Evolutionary conservation across 2,888 invertebrate species (phyloP), one percentile per base, ranked within the genome.

Genomic region (Conomelus anceps): DNA sequence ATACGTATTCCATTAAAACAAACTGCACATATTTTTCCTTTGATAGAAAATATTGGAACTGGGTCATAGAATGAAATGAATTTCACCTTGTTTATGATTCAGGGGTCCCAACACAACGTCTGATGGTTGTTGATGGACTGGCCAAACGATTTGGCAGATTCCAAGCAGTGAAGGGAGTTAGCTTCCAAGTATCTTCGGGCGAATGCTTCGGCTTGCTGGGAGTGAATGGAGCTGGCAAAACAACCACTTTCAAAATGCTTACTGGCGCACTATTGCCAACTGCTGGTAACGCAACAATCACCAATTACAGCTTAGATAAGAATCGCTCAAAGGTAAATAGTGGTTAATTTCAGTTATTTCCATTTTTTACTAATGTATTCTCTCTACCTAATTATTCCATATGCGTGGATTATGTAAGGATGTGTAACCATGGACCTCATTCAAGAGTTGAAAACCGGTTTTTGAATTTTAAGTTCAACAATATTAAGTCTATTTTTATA

Each of bases 111-210:
- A n/a, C 85, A n/a, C 26, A 24, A 4, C 86, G 26, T 24, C 94
- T 95, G 17, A 92, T 96, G 91, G 91, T 96, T 4, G 95, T 95
- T 0, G 92, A 94, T 88, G 93, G 95, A 89, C 91, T 97, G 0
- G 94, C 94, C 90, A 97, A 97, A 93, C 94, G 93, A 85, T 96
- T 96, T 92, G 91, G 92, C 26, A 90, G 93, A 0, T 92, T 94
- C 86, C 91, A 94, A 85, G 96, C 96, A 0, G 96, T 97, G 0
- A 94, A 94, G 85, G 95, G 95, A 20, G 93, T 97, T 89, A 95
- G 94, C 92, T 96, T 97, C 92, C 95, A 95, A 0, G 95, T 97
- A 9, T 94, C 93, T 11, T 92, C 93, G 91, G 92, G 94, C 0
- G 93, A 94, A 91, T 94, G 93, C 90, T 94, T 94, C 92, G 94